Evolutionary conservation across 1,140 invertebrate genomes (phyloP).

Genomic region (Zeugodacus cucurbitae): DNA sequence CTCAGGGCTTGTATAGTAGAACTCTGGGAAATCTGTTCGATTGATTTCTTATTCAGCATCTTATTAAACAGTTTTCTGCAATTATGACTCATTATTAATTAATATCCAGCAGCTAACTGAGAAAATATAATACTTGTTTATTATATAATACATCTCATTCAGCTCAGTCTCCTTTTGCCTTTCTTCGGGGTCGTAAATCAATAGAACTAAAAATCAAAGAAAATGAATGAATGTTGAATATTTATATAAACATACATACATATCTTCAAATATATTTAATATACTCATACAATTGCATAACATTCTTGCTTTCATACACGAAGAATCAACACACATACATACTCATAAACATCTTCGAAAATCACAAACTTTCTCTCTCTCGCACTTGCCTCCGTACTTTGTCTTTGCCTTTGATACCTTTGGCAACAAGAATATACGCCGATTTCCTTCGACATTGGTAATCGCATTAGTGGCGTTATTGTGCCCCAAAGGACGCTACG

Average conservation of each 20-base stretch:
- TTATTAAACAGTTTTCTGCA: too few species aligned
- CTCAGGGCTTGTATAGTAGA: too few species aligned
- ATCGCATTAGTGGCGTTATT: not conserved
- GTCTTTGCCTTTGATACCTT: not conserved
- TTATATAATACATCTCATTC: too few species aligned
- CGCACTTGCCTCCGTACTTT: not conserved
- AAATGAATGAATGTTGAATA: not conserved
- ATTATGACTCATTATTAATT: too few species aligned
- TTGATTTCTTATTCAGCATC: too few species aligned
- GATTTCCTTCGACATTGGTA: constrained; percentile 5
- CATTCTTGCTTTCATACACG: not conserved
- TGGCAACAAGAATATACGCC: not conserved
- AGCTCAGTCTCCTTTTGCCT: not conserved
- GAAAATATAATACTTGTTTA: too few species aligned
- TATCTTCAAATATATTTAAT: not conserved
- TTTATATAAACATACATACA: not conserved
- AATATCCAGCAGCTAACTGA: too few species aligned
- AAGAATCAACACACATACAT: not conserved
- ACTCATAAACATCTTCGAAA: not conserved
- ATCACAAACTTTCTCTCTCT: not conserved
- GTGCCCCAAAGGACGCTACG: not conserved
- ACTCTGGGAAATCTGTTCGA: too few species aligned
- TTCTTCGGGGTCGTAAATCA: not conserved
- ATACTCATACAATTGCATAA: not conserved
- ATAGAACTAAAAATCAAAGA: not conserved